Conservation (phyloP, 2,888 invertebrate species). For the Eutolmus rufibarbis region DNA sequence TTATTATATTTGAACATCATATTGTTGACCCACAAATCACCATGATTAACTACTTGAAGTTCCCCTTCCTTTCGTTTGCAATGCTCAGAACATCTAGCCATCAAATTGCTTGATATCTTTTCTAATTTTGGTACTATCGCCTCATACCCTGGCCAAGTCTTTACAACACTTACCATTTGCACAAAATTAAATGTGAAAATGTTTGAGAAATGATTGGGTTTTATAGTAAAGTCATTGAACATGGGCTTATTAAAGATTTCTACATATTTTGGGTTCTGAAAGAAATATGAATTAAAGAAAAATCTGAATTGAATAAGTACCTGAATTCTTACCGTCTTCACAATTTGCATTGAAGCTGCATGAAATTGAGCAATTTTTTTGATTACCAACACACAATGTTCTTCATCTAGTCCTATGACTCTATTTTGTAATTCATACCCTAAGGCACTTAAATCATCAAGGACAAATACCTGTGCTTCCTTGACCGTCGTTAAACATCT, state of each 20-base stretch:
- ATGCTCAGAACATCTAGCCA: not conserved
- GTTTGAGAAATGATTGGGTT: not conserved
- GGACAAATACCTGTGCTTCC: not conserved
- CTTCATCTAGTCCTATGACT: constrained; percentile 66
- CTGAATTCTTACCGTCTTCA: constrained; percentile 62
- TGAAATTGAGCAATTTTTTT: constrained; percentile 66
- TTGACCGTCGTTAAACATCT: not conserved
- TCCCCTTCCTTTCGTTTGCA: not conserved
- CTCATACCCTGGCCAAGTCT: not conserved
- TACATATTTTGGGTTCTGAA: not conserved
- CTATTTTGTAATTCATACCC: constrained; percentile 67
- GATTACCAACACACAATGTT: constrained; percentile 64
- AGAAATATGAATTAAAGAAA: not conserved
- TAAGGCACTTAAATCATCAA: constrained; percentile 63
- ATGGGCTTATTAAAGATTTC: not conserved
- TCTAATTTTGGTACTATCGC: not conserved
- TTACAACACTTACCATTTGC: not conserved
- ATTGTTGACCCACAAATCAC: constrained; percentile 66
- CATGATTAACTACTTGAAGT: constrained; percentile 63
- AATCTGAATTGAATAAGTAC: not conserved
- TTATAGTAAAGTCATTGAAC: not conserved
- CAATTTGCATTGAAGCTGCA: constrained; percentile 66
- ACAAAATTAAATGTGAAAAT: not conserved
- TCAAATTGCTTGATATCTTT: not conserved
- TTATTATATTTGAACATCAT: constrained; percentile 63